A percentile compares a stretch with the other conserved stretches of the same genome.
These are phyloP conservation scores for Aeoliscus strigatus DNA, from an alignment of 2,797 vertebrate genomes.

Conservation along the genomic window DNA sequence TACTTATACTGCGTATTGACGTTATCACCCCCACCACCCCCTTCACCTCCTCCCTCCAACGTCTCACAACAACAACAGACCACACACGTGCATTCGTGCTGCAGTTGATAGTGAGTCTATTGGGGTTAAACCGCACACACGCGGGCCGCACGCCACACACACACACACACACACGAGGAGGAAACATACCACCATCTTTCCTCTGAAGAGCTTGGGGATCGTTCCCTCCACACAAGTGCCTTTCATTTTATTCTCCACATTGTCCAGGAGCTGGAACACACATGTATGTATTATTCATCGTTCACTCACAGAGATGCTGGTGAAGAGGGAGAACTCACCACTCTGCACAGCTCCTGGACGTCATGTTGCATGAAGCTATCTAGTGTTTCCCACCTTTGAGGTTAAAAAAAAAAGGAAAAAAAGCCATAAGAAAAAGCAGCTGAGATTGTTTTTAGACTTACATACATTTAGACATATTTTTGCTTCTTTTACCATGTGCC, in stretches of 20 bases:
- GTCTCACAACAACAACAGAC: too few relatives aligned
- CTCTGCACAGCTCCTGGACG: constrained; percentile 96
- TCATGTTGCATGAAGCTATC: constrained; percentile 99
- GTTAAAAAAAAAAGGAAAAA: neutral
- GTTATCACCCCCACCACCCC: too few relatives aligned
- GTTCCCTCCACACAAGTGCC: constrained; percentile 99
- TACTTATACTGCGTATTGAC: too few relatives aligned
- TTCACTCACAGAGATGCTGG: neutral
- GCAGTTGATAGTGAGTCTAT: too few relatives aligned
- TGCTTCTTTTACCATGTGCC: too few relatives aligned
- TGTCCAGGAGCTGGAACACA: constrained; percentile 90
- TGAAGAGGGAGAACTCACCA: constrained; percentile 82
- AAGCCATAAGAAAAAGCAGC: neutral
- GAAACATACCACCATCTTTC: constrained; percentile 97
- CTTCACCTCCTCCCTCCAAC: too few relatives aligned
- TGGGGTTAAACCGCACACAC: too few relatives aligned
- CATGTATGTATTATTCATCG: neutral
- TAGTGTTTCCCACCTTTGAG: constrained; percentile 93
- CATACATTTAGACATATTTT: too few relatives aligned
- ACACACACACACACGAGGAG: constrained; percentile 1
- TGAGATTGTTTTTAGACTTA: too few relatives aligned
- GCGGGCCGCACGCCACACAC: too few relatives aligned
- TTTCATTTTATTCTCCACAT: constrained; percentile 99
- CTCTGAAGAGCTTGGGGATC: constrained; percentile 97
- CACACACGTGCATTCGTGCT: too few relatives aligned